Evolutionary conservation across 2,888 invertebrate species (phyloP), one percentile per base, ranked within the genome.

Genomic region (Venusia cambrica): DNA sequence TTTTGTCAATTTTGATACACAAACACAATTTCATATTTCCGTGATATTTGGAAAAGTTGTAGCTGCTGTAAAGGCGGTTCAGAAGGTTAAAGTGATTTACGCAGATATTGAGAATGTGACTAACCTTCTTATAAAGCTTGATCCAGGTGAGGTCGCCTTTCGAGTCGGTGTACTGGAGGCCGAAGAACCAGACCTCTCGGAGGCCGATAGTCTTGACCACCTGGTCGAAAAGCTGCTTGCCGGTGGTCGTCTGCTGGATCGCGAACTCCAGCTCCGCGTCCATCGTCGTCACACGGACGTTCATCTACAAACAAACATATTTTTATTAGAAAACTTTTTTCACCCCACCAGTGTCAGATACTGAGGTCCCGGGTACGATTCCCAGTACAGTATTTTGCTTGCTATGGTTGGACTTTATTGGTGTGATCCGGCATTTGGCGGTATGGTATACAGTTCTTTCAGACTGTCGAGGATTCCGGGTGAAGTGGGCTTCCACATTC

Each of bases 231-330:
- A 99, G 92, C 88, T 99, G 99, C 88, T 99, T 99, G 76, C 99
- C 99, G 60, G 99, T 98, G 66, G 99, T 99, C 75, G 96, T 97
- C 81, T 96, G 96, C 92, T 99, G 99, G 92, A 99, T 99, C 88
- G 98, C 97, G 92, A 99, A 99, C 92, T 99, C 99, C 93, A 99
- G 91, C 92, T 99, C 99, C 87, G 99, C 99, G 91, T 99, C 99
- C 98, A 99, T 99, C 79, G 99, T 99, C 87, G 97, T 98, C 90
- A 99, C 99, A 88, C 99, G 95, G 78, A 99, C 99, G 92, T 99
- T 99, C 92, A 99, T 96, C 96, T 97, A 87, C n/a, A n/a, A n/a
- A n/a, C n/a, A n/a, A n/a, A n/a, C n/a, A n/a, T n/a, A n/a, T n/a
- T n/a, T n/a, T n/a, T n/a, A n/a, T n/a, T n/a, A n/a, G n/a, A n/a